Evolutionary conservation across 2,888 invertebrate genomes (phyloP).

Genomic region (Drosophila pseudotakahashii): DNA sequence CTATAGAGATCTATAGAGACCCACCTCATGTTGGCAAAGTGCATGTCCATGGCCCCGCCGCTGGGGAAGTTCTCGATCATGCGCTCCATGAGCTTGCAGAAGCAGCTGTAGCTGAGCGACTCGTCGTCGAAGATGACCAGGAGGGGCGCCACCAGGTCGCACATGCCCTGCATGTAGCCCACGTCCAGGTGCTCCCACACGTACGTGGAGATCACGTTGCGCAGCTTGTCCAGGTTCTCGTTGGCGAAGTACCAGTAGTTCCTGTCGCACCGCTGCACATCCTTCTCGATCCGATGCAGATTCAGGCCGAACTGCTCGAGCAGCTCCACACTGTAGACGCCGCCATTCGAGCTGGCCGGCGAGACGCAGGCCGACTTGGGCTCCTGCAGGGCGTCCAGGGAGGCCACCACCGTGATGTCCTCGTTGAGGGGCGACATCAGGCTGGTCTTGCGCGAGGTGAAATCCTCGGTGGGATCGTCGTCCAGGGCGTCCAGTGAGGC

Average conservation of each 20-base stretch:
- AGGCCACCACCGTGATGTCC: constrained; percentile 85
- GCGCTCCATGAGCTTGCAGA: constrained; percentile 94
- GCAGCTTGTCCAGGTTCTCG: constrained; percentile 94
- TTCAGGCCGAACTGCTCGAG: constrained; percentile 94
- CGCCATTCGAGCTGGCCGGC: constrained; percentile 95
- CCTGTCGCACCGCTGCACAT: constrained; percentile 97
- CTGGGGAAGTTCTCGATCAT: constrained; percentile 97
- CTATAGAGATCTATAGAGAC: no score
- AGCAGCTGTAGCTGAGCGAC: constrained; percentile 95
- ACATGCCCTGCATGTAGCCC: constrained; percentile 99
- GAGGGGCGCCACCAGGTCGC: constrained; percentile 96
- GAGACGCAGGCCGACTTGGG: constrained; percentile 90
- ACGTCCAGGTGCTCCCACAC: constrained; percentile 97
- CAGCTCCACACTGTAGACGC: constrained; percentile 94
- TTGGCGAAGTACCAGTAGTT: constrained; percentile 96
- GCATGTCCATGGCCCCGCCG: constrained; percentile 97
- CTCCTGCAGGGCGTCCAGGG: constrained; percentile 82
- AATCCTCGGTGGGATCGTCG: constrained; percentile 86
- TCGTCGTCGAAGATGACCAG: constrained; percentile 97
- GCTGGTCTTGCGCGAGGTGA: constrained; percentile 84
- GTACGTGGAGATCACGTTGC: constrained; percentile 96
- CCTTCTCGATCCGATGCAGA: constrained; percentile 97
- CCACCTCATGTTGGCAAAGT: constrained; percentile 96
- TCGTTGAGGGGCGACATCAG: constrained; percentile 88
- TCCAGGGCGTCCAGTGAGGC: constrained; percentile 87